Evolutionary conservation across 92 coral and sea anemone species (phyloP).

Genomic region (Epizoanthus fatuus): DNA sequence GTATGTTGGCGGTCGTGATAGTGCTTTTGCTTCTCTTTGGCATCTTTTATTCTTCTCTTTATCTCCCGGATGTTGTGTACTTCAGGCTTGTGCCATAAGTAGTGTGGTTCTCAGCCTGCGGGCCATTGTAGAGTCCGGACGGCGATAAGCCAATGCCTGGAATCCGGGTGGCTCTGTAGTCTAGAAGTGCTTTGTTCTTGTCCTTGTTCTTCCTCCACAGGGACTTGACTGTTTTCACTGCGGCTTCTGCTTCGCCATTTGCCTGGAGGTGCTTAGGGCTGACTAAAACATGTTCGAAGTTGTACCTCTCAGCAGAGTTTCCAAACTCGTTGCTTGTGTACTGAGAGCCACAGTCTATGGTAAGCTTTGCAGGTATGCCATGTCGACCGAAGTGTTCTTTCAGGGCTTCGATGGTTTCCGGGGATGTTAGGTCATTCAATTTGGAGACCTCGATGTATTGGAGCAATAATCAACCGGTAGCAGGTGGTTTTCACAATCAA

Average conservation of each 20-base stretch:
- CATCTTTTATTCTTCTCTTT: slow-evolving; percentile 29
- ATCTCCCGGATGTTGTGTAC: too few species aligned
- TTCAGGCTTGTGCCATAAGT: too few species aligned
- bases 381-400: slow-evolving; percentile 30
- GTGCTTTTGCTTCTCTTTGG: slow-evolving; percentile 46
- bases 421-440: slow-evolving; percentile 10
- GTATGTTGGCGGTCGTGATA: slow-evolving; percentile 37
- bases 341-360: slow-evolving; percentile 45
- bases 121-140: too few species aligned
- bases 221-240: slow-evolving; percentile 13
- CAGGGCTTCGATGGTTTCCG: slow-evolving; percentile 8
- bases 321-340: slow-evolving; percentile 40
- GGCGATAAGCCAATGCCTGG: too few species aligned
- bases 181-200: slow-evolving; percentile 69
- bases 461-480: too few species aligned
- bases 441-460: too few species aligned
- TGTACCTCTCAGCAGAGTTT: background rate
- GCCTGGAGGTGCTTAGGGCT: slow-evolving; percentile 54
- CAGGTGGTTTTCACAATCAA: too few species aligned
- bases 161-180: slow-evolving; percentile 15
- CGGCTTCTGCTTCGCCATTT: slow-evolving; percentile 60
- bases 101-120: too few species aligned
- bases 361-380: slow-evolving; percentile 23
- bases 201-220: slow-evolving; percentile 51
- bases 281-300: slow-evolving; percentile 38